Conservation (phyloP, 2,888 invertebrate genomes). For the Phengaris arion region DNA sequence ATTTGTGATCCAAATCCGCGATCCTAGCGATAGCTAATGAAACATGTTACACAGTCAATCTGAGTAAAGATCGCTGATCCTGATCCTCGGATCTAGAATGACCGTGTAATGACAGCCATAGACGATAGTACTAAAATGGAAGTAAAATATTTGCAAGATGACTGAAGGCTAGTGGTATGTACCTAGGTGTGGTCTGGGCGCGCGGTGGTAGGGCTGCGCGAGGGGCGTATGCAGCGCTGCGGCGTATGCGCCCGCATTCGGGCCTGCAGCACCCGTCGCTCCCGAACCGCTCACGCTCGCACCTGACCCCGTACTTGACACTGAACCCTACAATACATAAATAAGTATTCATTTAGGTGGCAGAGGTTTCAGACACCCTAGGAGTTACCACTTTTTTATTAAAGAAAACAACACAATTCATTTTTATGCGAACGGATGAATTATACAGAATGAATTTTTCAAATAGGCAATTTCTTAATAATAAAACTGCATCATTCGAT, state of each 20-base stretch:
- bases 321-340: conserved; percentile 51
- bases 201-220: conserved; percentile 69
- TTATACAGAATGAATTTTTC: no score
- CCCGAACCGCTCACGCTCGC: conserved; percentile 7
- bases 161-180: conserved; percentile 30
- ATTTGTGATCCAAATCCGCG: no score
- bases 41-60: background rate
- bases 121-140: background rate
- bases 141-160: background rate
- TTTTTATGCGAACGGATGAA: no score
- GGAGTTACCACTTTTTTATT: no score
- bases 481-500: no score
- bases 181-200: conserved; percentile 73
- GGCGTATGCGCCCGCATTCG: conserved; percentile 70
- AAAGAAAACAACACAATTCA: no score
- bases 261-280: conserved; percentile 19
- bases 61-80: background rate
- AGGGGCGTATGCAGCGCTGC: conserved; percentile 80
- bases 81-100: background rate
- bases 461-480: no score
- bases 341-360: background rate
- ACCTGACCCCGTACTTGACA: conserved; percentile 44
- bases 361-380: no score
- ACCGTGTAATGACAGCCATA: background rate
- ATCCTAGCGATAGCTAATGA: no score